Conservation (phyloP, 2,113 vertebrate genomes). For the Rhagologus leucostigma region DNA sequence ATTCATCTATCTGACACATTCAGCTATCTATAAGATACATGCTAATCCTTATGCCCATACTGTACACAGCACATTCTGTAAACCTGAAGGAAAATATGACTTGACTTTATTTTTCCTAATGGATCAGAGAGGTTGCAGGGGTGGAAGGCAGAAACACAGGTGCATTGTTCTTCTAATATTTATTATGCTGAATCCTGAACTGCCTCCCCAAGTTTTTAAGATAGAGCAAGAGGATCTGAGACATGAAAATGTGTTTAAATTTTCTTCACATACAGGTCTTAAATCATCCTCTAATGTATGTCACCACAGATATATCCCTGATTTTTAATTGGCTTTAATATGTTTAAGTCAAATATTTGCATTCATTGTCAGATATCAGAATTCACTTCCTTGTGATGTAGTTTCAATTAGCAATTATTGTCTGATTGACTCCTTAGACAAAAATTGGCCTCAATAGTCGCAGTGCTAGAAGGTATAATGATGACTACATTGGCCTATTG, state of each 20-base stretch:
- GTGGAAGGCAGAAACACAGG: conserved; percentile 1
- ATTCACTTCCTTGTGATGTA: conserved; percentile 1
- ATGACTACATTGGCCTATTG: neutral
- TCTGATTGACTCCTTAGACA: neutral
- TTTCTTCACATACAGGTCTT: neutral
- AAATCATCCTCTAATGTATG: neutral
- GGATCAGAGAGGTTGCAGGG: neutral
- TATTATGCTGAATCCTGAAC: neutral
- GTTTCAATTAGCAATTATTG: conserved; percentile 36
- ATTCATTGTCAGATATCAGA: neutral
- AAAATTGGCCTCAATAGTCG: neutral
- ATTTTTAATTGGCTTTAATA: conserved; percentile 24
- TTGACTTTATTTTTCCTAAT: conserved; percentile 33
- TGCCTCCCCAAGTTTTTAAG: neutral
- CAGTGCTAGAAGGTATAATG: neutral
- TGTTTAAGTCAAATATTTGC: conserved; percentile 31
- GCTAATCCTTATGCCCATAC: conserved; percentile 3
- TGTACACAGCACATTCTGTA: neutral
- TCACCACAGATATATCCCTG: neutral
- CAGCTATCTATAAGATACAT: conserved; percentile 32
- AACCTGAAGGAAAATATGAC: conserved; percentile 19
- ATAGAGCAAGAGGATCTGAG: neutral
- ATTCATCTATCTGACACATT: conserved; percentile 43
- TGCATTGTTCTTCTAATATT: conserved; percentile 23
- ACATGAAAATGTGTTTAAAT: neutral